Base-by-base conservation (phyloP, 1,140 invertebrate species). In the Choristoneura fumiferana region DNA sequence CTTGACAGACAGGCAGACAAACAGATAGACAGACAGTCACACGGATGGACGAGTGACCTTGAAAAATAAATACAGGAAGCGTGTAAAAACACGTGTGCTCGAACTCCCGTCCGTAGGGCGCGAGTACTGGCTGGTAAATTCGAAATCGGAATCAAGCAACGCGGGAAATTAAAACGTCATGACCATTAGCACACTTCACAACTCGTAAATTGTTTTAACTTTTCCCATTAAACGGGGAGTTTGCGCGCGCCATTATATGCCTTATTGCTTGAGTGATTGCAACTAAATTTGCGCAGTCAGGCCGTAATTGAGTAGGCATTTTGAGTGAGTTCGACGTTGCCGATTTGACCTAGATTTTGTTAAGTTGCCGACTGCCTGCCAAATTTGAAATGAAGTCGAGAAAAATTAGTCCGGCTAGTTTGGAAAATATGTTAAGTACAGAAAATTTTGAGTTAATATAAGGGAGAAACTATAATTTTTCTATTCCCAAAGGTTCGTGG, bases 161-260 rank as follows among this genome's bases (percentile, higher is more conserved):
- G 33, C 58, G 54, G 62, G 66, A 68, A 68, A 68, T 68, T 64
- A 62, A 62, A 68, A 61, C 60, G 62, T 68, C 66, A 59, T 54
- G 57, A 64, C 34, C 66, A 62, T 62, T 61, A 63, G 55, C 62
- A 57, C 54, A 64, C 57, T 64, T 57, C 59, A 58, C 36, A 17
- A 45, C 36, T 58, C 60, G 55, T 55, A 64, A 68, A 68, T 61
- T 64, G 66, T 68, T 68, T 54, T 64, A 68, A 68, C 62, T 68
- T 68, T 68, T 60, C 66, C 62, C 66, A 68, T 68, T 68, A 68
- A 61, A 61, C 52, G 58, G 58, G 52, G 33, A 59, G 22, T 59
- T 58, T 17, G 40, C 15, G 34, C 39, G 38, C 22, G 45, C 61
- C 37, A 39, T 61, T 61, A 43, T 61, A 59, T 8, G 10, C 43